Percentiles rank a stretch among this genome's conserved stretches.
Evolutionary conservation across 1,140 invertebrate species (phyloP).

Genomic region (Drosophila yakuba): DNA sequence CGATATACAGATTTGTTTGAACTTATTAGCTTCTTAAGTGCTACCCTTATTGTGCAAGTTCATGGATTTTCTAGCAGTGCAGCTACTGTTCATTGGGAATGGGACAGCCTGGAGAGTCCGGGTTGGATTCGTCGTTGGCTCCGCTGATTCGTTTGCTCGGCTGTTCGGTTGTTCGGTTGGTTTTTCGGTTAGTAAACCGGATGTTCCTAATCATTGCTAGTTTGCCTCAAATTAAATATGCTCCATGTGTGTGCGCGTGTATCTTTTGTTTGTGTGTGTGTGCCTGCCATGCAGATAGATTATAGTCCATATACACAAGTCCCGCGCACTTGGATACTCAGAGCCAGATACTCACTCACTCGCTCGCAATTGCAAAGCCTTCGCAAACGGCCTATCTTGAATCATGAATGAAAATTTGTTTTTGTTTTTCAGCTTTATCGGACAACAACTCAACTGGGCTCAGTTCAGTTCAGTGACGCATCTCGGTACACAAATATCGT

Average conservation of each 20-base stretch:
- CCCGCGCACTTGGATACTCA: slow-evolving; percentile 16
- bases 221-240: slow-evolving; percentile 85
- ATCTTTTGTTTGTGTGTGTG: slow-evolving; percentile 77
- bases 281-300: slow-evolving; percentile 42
- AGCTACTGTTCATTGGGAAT: slow-evolving; percentile 73
- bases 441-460: not conserved
- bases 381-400: slow-evolving; percentile 31
- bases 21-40: too few species aligned
- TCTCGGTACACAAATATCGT: slow-evolving; percentile 39
- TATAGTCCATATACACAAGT: slow-evolving; percentile 43
- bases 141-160: slow-evolving; percentile 46
- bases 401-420: slow-evolving; percentile 54
- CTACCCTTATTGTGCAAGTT: too few species aligned
- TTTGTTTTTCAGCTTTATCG: slow-evolving; percentile 27
- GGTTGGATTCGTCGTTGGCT: slow-evolving; percentile 42
- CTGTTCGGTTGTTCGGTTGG: slow-evolving; percentile 45
- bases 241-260: slow-evolving; percentile 59
- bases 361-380: slow-evolving; percentile 38
- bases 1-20: too few species aligned
- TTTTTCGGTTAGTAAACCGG: slow-evolving; percentile 85
- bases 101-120: slow-evolving; percentile 24
- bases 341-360: slow-evolving; percentile 12
- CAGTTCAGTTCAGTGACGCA: slow-evolving; percentile 33
- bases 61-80: slow-evolving; percentile 8
- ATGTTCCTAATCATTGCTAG: slow-evolving; percentile 85